Evolutionary conservation across 2,888 invertebrate genomes (phyloP).

Genomic region (Caenorhabditis wallacei): DNA sequence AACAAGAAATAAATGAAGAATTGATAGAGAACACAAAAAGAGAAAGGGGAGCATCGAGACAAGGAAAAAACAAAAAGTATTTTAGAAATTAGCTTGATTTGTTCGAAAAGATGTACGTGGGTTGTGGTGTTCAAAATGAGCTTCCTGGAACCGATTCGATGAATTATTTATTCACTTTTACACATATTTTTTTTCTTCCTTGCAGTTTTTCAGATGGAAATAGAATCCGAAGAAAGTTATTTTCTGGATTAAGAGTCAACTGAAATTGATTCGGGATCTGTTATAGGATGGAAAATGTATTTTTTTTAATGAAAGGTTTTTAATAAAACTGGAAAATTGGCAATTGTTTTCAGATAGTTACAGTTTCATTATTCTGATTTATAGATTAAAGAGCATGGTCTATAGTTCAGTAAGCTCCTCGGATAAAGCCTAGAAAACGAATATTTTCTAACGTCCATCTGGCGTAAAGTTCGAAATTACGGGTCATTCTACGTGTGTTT

Average conservation of each 20-base stretch:
- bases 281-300: too few species aligned
- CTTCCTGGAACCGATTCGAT: slow-evolving; percentile 17
- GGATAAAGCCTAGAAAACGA: too few species aligned
- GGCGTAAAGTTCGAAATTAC: too few species aligned
- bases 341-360: too few species aligned
- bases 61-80: background rate
- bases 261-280: background rate
- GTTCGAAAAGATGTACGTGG: slow-evolving; percentile 1
- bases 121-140: background rate
- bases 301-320: too few species aligned
- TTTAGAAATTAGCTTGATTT: slow-evolving; percentile 16
- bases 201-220: background rate
- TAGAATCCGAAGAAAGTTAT: background rate
- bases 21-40: background rate
- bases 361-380: too few species aligned
- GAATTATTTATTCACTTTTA: slow-evolving; percentile 11
- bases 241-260: background rate
- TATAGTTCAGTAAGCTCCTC: too few species aligned
- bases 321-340: too few species aligned
- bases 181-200: background rate
- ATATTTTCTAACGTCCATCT: too few species aligned
- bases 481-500: too few species aligned
- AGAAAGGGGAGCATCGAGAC: background rate
- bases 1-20: background rate
- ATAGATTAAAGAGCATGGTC: too few species aligned